A percentile compares a stretch with the other conserved stretches of the same genome.
Evolutionary conservation across 1,140 invertebrate genomes (phyloP).

Genomic region (Kradibia gibbosae): DNA sequence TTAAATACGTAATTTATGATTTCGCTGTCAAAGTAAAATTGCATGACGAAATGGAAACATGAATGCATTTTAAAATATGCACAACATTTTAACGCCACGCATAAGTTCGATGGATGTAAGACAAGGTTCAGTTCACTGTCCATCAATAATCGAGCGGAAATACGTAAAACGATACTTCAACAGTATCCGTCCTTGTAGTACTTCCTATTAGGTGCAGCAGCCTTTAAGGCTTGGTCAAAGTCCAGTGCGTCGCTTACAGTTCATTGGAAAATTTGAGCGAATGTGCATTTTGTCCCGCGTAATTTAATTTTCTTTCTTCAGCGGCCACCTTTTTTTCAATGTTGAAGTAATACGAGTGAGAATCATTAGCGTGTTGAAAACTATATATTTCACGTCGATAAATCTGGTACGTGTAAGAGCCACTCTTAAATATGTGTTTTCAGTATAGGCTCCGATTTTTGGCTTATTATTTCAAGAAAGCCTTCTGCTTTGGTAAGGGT

Average conservation of each 20-base stretch:
- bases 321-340: neutral
- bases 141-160: slow-evolving; percentile 20
- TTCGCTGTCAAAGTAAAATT: no score
- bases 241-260: neutral
- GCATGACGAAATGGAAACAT: no score
- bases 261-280: slow-evolving; percentile 34
- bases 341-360: neutral
- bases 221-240: neutral
- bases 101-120: neutral
- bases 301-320: slow-evolving; percentile 39
- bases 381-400: neutral
- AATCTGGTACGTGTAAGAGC: neutral
- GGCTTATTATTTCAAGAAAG: neutral
- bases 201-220: slow-evolving; percentile 30
- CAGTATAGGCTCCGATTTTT: neutral
- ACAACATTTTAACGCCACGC: neutral
- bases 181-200: slow-evolving; percentile 40
- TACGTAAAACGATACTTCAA: slow-evolving; percentile 30
- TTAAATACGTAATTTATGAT: no score
- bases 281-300: slow-evolving; percentile 6
- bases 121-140: neutral
- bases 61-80: no score
- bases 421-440: neutral
- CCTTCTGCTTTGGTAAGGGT: neutral
- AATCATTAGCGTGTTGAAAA: neutral